Evolutionary conservation across 2,888 invertebrate species (phyloP).

Genomic region (Aleiodes leptofemur): DNA sequence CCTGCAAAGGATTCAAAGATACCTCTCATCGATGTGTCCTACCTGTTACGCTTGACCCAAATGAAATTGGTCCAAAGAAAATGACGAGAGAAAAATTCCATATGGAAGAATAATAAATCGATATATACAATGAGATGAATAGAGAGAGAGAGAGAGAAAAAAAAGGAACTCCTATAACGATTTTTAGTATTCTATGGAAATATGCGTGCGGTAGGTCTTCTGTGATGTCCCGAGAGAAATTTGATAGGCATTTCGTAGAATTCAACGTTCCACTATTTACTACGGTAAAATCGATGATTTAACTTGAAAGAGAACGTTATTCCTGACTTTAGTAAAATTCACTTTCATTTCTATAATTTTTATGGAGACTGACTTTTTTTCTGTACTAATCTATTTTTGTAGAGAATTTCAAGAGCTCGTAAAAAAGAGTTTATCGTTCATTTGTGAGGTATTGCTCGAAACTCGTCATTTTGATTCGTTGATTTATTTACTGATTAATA

Average conservation of each 20-base stretch:
- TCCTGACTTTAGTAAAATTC: no score
- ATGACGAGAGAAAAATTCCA: conserved; percentile 7
- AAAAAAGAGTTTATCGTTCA: no score
- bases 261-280: conserved; percentile 1
- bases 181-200: conserved; percentile 28
- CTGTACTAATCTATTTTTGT: no score
- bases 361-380: no score
- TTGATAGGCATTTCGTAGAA: conserved; percentile 4
- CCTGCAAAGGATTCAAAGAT: conserved; percentile 57
- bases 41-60: conserved; percentile 47
- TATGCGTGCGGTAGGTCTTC: conserved; percentile 36
- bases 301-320: no score
- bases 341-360: no score
- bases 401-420: no score
- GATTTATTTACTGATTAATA: no score
- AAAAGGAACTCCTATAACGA: conserved; percentile 12
- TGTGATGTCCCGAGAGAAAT: conserved; percentile 9
- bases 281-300: no score
- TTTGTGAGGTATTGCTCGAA: no score
- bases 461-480: no score
- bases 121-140: conserved; percentile 22
- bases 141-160: neutral
- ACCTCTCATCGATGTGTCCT: conserved; percentile 48
- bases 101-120: conserved; percentile 29
- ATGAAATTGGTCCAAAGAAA: conserved; percentile 27